A percentile compares a stretch with the other conserved stretches of the same genome.
These are phyloP conservation scores for Stomorhina lunata DNA, from an alignment of 2,888 invertebrate genomes.

Conservation along the genomic window DNA sequence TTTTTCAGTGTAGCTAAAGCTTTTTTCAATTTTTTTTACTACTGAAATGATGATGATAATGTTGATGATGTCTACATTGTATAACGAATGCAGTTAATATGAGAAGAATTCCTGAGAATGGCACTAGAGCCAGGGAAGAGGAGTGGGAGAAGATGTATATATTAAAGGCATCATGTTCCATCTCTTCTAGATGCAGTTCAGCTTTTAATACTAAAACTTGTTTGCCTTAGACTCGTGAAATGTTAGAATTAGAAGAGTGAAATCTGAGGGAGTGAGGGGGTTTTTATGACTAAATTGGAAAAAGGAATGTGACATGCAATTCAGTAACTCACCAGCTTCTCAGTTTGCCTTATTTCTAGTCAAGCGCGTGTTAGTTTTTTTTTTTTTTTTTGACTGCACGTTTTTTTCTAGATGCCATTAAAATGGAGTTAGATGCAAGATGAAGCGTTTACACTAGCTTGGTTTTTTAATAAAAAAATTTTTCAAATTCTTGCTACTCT, in stretches of 20 bases:
- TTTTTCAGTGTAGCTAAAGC: too few relatives aligned
- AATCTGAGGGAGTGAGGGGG: neutral
- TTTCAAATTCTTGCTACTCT: constrained; percentile 4
- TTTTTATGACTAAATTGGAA: neutral
- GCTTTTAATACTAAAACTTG: constrained; percentile 38
- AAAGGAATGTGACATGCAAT: constrained; percentile 40
- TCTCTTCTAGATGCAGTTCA: neutral
- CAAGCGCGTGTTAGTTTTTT: constrained; percentile 42
- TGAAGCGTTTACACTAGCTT: constrained; percentile 5
- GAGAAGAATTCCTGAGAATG: too few relatives aligned
- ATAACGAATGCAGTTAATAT: too few relatives aligned
- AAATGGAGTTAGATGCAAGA: neutral
- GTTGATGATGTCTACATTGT: too few relatives aligned
- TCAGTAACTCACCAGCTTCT: neutral
- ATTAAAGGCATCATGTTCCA: too few relatives aligned
- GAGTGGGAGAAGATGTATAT: too few relatives aligned
- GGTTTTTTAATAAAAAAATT: neutral
- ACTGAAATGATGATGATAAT: too few relatives aligned
- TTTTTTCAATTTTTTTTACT: too few relatives aligned
- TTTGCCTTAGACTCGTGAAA: neutral
- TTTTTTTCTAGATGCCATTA: constrained; percentile 26
- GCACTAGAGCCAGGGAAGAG: too few relatives aligned
- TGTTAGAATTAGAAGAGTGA: too few relatives aligned
- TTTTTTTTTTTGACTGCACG: constrained; percentile 2
- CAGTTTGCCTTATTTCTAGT: constrained; percentile 27